Base-by-base conservation (phyloP, 64 coral and sea anemone genomes). In the Orbicella faveolata region DNA sequence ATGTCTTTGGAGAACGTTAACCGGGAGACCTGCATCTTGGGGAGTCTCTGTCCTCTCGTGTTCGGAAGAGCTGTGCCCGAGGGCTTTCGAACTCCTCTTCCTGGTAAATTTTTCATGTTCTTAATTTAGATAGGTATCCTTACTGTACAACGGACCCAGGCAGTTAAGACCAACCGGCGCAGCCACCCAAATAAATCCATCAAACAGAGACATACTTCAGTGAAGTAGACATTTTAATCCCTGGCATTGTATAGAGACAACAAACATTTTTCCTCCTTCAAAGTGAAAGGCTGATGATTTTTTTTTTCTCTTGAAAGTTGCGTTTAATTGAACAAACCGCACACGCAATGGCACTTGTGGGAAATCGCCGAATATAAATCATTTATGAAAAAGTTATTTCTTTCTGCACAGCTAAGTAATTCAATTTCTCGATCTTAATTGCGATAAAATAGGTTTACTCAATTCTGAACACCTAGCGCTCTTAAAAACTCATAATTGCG, bases 1-100 rank as follows among this genome's bases (percentile, higher is more conserved):
- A 91, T 87, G 83, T 77, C 84, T 76, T 59, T 77, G 35, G 83
- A 76, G 34, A 34, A 36, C 26, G 75, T 79, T 87, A 69, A 59
- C 83, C 79, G 34, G 35, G 90, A 74, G 21, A 54, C 61, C 36
- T 97, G 95, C 73, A 73, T 91, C 66, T 83, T 97, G 83, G 95
- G 95, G 76, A 94, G 65, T 23, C 88, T 97, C 4, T 94, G 95
- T 51, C 92, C 95, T 1, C 30, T 97, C n/a, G 37, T 52, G 52
- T 73, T 52, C 66, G 82, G 82, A 15, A 85, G 37, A 85, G 23
- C 82, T 52, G 36, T 85, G 63, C 61, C 61, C 23, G 80, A 44
- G 34, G 21, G 35, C 62, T 36, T 67, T 83, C 80, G 35, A 21
- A 83, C 63, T 18, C 82, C 79, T 39, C 44, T 86, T 79, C 61